Conservation (phyloP, 2,888 invertebrate species). For the Himalopsyche japonica region DNA sequence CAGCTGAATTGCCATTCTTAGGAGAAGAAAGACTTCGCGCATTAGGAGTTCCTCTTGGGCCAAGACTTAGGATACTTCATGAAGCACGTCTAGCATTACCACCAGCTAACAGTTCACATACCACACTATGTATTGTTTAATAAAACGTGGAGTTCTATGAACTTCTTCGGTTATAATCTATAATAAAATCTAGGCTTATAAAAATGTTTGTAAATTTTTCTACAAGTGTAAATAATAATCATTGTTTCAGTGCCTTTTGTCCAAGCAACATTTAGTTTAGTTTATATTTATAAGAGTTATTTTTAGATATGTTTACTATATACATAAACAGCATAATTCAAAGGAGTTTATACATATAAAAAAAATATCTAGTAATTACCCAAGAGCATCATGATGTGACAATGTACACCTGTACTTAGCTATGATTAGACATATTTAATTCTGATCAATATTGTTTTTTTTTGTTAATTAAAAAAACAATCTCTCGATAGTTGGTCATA, state of each 20-base stretch:
- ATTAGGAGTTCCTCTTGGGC: slow-evolving; percentile 89
- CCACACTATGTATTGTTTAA: slow-evolving; percentile 67
- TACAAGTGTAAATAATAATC: neutral
- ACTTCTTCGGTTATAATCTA: neutral
- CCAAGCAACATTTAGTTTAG: neutral
- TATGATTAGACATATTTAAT: too few species aligned
- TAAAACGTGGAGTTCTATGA: too few species aligned
- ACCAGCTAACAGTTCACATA: slow-evolving; percentile 56
- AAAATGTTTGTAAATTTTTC: neutral
- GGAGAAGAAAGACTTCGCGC: slow-evolving; percentile 86
- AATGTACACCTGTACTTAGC: too few species aligned
- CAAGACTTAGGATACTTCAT: slow-evolving; percentile 83
- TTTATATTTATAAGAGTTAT: neutral
- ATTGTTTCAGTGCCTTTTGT: neutral
- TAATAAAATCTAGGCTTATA: neutral
- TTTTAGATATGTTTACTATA: neutral
- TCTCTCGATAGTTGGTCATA: too few species aligned
- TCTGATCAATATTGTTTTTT: too few species aligned
- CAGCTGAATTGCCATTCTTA: slow-evolving; percentile 88
- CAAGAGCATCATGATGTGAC: too few species aligned
- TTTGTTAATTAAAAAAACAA: too few species aligned
- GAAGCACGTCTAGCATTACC: slow-evolving; percentile 73
- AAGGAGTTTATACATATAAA: too few species aligned
- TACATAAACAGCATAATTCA: too few species aligned
- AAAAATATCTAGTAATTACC: too few species aligned